Evolutionary conservation across 2,797 vertebrate species (phyloP), one percentile per base, ranked within the genome.

Genomic region (Parambassis ranga): DNA sequence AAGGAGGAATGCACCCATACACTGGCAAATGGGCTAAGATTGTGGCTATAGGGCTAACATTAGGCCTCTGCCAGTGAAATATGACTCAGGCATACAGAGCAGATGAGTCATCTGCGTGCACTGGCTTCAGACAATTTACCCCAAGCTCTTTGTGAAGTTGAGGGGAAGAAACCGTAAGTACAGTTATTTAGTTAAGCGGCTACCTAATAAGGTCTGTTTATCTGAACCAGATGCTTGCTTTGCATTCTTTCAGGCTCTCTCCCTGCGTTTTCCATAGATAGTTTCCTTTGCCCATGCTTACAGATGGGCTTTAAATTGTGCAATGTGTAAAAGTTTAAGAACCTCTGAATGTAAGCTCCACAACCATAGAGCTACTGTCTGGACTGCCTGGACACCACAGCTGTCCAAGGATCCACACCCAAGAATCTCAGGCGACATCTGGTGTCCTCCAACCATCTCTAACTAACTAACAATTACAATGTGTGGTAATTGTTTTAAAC

Each of bases 61-160:
- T 37, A 63, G 65, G 44, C 26, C 26, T 1, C 28, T 42, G 76
- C 52, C 65, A 65, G 60, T 57, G 65, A 62, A 75, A 74, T 42
- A 24, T 81, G 75, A 80, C 41, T 78, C 79, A 76, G 41, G 26
- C 70, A 59, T n/a, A 61, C 19, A 58, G 66, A 81, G 30, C 2
- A 8, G 11, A 37, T 80, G 72, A 88, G 44, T 82, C 76, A 83
- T 53, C 55, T 6, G 26, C 22, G 57, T 38, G 28, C 6, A 23
- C 16, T 26, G 55, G 36, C 33, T 51, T 53, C 18, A 36, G 20
- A 60, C 10, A 43, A 59, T 59, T 32, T 24, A 75, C 33, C 18
- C 11, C 14, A 3, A 63, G 16, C 19, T 44, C 27, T 58, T 22
- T 33, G 20, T 31, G 20, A 59, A 70, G 32, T 5, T 15, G 7